Base-by-base conservation (phyloP, 1,140 invertebrate genomes). In the Zaprionus inermis region DNA sequence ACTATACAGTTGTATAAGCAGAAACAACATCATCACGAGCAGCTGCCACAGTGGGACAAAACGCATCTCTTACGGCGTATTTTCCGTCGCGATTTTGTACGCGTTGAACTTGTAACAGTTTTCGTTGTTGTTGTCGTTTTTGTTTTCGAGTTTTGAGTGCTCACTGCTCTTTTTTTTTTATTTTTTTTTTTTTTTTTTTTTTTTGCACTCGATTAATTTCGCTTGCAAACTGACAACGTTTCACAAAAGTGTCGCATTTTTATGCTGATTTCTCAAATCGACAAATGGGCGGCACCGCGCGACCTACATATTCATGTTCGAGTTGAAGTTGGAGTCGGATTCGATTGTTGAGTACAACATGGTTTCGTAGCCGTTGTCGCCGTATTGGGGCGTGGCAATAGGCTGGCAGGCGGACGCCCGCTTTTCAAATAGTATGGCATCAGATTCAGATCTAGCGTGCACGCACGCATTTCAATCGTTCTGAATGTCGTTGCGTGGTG, bases 141-240 rank as follows among this genome's bases (percentile, higher is more conserved):
- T 76, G 30, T 44, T 75, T 56, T 72, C 28, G 66, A 65, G 72
- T 65, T 86, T 75, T 58, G 34, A 46, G 67, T 71, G 38, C 72
- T 38, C 67, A 28, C 56, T 65, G 64, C 56, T 52, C 6, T 49
- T 70, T 74, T 38, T 54, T 58, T 20, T 66, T 63, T 28, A 55
- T 41, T 41, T 56, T n/a, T 44, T 18, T n/a, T 44, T 44, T 44
- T 16, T 55, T 64, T 46, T 24, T 66, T 36, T 34, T 64, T 68
- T 72, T 65, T 66, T 57, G 65, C 51, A 55, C 66, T 70, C 66
- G 51, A 72, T 67, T 65, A 61, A 56, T 84, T 88, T 76, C 89
- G 84, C 84, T 88, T 84, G 80, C 84, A 81, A 82, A 88, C 84
- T 88, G 84, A 84, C 89, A 88, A 81, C 73, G 74, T 77, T 81